Evolutionary conservation across 2,888 invertebrate species (phyloP).

Genomic region (Microplitis manilae): DNA sequence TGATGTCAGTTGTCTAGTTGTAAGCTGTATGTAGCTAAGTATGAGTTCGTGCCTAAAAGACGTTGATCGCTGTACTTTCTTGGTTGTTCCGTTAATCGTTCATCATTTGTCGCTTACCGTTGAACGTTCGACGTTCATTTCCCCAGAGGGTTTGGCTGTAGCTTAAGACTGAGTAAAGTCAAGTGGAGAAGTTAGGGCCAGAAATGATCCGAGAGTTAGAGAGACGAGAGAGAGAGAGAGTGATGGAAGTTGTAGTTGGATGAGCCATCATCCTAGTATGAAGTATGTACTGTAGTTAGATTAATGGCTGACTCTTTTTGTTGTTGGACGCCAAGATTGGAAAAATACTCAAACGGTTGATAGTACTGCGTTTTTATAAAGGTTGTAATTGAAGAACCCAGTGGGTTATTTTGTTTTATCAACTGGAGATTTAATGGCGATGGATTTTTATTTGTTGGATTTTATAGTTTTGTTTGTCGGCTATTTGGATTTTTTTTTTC

Average conservation of each 20-base stretch:
- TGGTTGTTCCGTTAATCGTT: not conserved
- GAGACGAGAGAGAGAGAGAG: not conserved
- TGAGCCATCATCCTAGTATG: not conserved
- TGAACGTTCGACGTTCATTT: not conserved
- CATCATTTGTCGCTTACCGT: not conserved
- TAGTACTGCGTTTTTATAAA: no score
- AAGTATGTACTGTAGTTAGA: no score
- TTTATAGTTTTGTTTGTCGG: no score
- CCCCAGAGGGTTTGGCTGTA: not conserved
- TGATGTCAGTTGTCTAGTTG: not conserved
- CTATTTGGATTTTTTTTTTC: no score
- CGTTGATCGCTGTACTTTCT: not conserved
- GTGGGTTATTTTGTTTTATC: no score
- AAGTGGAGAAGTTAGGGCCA: not conserved
- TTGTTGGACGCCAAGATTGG: no score
- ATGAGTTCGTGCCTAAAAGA: not conserved
- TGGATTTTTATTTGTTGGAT: no score
- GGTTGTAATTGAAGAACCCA: no score
- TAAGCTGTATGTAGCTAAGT: not conserved
- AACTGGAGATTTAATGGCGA: no score
- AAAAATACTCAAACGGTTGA: no score
- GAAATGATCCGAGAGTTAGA: not conserved
- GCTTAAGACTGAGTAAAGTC: not conserved
- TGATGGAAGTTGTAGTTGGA: not conserved
- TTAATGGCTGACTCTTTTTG: no score